Percentiles rank a stretch among this genome's conserved stretches.
Evolutionary conservation across 2,113 vertebrate species (phyloP).

Genomic region (Potamarius usumacintae): DNA sequence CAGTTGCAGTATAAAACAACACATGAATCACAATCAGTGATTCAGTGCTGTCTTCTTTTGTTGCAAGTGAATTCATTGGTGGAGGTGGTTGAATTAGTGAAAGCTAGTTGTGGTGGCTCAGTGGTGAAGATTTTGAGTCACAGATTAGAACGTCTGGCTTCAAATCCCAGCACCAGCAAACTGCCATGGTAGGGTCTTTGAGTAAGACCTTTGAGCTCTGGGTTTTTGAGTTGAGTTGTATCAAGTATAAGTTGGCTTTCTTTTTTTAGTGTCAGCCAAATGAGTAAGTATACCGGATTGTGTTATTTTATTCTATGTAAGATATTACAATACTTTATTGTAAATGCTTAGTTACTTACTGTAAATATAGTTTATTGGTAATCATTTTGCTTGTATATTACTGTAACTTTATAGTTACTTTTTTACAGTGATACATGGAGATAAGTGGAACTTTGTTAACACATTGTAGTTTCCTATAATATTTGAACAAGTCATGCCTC

Average conservation of each 20-base stretch:
- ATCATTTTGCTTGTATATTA: too few species aligned
- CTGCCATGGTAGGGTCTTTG: neutral
- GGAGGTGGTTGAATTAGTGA: neutral
- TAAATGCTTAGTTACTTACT: neutral
- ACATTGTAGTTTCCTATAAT: neutral
- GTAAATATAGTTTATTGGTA: too few species aligned
- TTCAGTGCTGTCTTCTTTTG: too few species aligned
- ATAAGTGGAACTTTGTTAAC: neutral
- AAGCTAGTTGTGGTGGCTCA: neutral
- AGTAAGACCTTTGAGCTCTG: neutral
- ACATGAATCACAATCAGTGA: too few species aligned
- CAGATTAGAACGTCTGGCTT: neutral
- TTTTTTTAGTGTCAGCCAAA: neutral
- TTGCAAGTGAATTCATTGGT: neutral
- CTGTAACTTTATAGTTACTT: neutral
- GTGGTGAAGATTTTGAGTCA: neutral
- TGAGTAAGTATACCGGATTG: neutral
- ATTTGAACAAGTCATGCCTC: neutral
- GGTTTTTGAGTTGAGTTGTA: neutral
- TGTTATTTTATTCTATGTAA: neutral
- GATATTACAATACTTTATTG: neutral
- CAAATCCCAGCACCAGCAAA: neutral
- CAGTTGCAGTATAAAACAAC: too few species aligned
- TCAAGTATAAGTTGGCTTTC: neutral
- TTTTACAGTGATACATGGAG: neutral